A percentile compares a stretch with the other conserved stretches of the same genome.
Evolutionary conservation across 2,888 invertebrate species (phyloP).

Genomic region (Phrixothrix hirtus): DNA sequence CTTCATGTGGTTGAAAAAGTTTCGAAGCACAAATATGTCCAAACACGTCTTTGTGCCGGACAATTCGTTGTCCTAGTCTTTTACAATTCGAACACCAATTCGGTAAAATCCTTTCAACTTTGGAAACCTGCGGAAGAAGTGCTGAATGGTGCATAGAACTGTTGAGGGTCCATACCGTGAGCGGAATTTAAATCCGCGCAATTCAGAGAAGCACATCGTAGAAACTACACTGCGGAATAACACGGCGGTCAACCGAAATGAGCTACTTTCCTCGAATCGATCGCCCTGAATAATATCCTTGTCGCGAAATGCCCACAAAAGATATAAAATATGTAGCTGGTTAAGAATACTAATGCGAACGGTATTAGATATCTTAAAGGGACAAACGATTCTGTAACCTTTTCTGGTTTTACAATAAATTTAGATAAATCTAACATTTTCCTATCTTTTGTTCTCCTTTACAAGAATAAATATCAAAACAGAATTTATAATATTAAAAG

Average conservation of each 20-base stretch:
- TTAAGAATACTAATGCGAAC: conserved; percentile 48
- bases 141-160: conserved; percentile 47
- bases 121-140: conserved; percentile 42
- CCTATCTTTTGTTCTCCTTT: too few relatives aligned
- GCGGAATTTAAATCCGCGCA: conserved; percentile 41
- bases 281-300: conserved; percentile 51
- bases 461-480: too few relatives aligned
- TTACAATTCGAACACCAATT: conserved; percentile 45
- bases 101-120: conserved; percentile 41
- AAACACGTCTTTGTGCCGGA: conserved; percentile 42
- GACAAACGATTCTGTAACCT: conserved; percentile 14
- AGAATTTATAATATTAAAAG: too few relatives aligned
- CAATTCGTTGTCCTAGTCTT: conserved; percentile 43
- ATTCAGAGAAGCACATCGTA: conserved; percentile 37
- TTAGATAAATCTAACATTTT: neutral
- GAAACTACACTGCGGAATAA: conserved; percentile 49
- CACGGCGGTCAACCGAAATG: conserved; percentile 54
- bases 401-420: neutral
- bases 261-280: conserved; percentile 50
- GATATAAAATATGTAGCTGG: conserved; percentile 54
- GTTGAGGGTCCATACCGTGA: conserved; percentile 46
- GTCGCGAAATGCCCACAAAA: conserved; percentile 52
- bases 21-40: conserved; percentile 45
- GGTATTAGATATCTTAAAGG: conserved; percentile 22
- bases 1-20: conserved; percentile 45